These are phyloP conservation scores for Mythimna impura DNA, from an alignment of 2,888 invertebrate species.

Conservation along the genomic window DNA sequence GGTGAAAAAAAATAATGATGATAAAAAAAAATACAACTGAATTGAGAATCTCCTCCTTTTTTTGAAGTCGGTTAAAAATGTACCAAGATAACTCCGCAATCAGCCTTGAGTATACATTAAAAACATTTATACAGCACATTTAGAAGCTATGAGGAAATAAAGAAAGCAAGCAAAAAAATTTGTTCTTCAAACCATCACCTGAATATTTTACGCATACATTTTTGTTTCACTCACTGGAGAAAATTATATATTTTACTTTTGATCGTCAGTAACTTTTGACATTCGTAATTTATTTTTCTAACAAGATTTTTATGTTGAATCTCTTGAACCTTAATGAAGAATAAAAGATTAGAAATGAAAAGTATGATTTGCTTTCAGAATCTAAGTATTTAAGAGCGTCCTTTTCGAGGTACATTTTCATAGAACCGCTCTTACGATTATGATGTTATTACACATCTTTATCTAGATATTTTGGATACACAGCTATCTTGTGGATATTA, in stretches of 20 bases:
- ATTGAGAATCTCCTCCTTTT: too few species aligned
- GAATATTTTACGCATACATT: constrained; percentile 66
- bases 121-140: constrained; percentile 49
- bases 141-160: constrained; percentile 39
- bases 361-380: not conserved
- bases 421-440: too few species aligned
- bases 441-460: too few species aligned
- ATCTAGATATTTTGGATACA: too few species aligned
- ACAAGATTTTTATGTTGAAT: not conserved
- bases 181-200: constrained; percentile 64
- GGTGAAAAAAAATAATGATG: too few species aligned
- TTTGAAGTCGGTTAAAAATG: not conserved
- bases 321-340: not conserved
- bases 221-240: constrained; percentile 55
- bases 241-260: constrained; percentile 54
- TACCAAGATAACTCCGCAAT: not conserved
- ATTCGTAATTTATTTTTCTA: constrained; percentile 13
- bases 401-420: too few species aligned
- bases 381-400: not conserved
- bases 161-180: constrained; percentile 54
- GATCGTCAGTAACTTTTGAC: constrained; percentile 46
- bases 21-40: too few species aligned
- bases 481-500: too few species aligned
- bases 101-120: constrained; percentile 9
- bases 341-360: not conserved